These are phyloP conservation scores for Caenorhabditis angaria DNA, from an alignment of 2,888 invertebrate genomes.

Conservation along the genomic window DNA sequence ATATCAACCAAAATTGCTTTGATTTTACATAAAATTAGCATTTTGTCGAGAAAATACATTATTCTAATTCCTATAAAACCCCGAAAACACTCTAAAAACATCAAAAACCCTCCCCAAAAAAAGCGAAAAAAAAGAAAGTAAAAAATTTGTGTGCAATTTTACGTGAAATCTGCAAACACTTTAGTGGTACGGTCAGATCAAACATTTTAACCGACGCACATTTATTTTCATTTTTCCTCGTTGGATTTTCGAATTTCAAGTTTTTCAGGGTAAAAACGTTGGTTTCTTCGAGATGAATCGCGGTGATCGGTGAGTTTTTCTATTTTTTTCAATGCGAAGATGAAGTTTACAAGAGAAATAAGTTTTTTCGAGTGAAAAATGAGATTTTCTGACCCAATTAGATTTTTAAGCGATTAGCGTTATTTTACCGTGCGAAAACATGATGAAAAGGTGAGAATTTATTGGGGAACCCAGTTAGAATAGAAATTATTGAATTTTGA, in stretches of 20 bases:
- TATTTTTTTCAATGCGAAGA: too few relatives aligned
- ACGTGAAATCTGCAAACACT: neutral
- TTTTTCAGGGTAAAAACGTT: neutral
- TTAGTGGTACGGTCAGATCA: neutral
- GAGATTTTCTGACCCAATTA: too few relatives aligned
- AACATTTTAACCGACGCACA: neutral
- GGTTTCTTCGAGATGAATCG: neutral
- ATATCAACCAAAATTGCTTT: neutral
- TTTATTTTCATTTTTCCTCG: neutral
- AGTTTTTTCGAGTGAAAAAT: too few relatives aligned
- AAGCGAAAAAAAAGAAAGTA: neutral
- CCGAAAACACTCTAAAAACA: neutral
- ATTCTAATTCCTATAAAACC: neutral
- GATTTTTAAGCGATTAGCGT: too few relatives aligned
- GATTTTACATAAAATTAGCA: slow-evolving; percentile 2
- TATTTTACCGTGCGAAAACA: too few relatives aligned
- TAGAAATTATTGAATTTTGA: too few relatives aligned
- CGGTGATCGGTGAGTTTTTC: neutral
- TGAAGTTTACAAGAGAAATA: too few relatives aligned
- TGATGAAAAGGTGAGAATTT: too few relatives aligned
- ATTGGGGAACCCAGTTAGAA: too few relatives aligned
- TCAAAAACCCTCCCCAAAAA: neutral
- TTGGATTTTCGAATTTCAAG: neutral
- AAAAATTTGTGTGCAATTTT: neutral
- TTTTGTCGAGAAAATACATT: slow-evolving; percentile 14